Percentiles rank a stretch among this genome's conserved stretches.
These are phyloP conservation scores for Phalacrocorax pelagicus DNA, from an alignment of 2,113 vertebrate species.

Conservation along the genomic window DNA sequence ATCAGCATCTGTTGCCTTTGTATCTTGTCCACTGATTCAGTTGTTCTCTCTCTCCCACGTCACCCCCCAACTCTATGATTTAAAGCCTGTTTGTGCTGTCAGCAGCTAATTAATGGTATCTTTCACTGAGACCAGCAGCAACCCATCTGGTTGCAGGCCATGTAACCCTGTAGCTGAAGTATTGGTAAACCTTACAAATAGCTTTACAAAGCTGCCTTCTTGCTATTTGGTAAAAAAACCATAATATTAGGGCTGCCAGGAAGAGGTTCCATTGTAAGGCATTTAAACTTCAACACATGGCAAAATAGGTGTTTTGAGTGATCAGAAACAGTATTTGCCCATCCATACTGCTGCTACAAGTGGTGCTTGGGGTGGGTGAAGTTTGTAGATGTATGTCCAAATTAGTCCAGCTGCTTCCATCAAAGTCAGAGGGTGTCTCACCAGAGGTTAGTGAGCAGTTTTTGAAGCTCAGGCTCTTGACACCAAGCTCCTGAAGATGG, in stretches of 20 bases:
- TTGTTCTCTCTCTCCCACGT: not conserved
- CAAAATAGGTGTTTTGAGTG: not conserved
- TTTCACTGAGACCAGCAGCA: constrained; percentile 20
- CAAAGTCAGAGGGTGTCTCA: not conserved
- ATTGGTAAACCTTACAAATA: not conserved
- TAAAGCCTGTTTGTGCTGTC: constrained; percentile 33
- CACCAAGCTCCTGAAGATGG: not conserved
- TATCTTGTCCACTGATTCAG: not conserved
- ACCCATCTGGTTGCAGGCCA: constrained; percentile 2
- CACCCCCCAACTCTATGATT: not conserved
- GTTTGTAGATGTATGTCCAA: not conserved
- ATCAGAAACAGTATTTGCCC: not conserved
- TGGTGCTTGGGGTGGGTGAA: not conserved
- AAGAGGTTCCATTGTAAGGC: not conserved
- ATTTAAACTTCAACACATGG: not conserved
- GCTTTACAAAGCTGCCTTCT: not conserved
- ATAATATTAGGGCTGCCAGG: not conserved
- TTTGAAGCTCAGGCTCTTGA: not conserved
- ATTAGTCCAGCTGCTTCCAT: not conserved
- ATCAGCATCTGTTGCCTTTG: constrained; percentile 17
- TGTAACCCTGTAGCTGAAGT: not conserved
- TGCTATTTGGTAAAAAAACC: not conserved
- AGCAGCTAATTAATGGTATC: constrained; percentile 36
- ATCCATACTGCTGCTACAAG: not conserved
- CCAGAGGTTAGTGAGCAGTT: not conserved